Conservation (phyloP, 2,888 invertebrate genomes). For the Drosophila tripunctata region DNA sequence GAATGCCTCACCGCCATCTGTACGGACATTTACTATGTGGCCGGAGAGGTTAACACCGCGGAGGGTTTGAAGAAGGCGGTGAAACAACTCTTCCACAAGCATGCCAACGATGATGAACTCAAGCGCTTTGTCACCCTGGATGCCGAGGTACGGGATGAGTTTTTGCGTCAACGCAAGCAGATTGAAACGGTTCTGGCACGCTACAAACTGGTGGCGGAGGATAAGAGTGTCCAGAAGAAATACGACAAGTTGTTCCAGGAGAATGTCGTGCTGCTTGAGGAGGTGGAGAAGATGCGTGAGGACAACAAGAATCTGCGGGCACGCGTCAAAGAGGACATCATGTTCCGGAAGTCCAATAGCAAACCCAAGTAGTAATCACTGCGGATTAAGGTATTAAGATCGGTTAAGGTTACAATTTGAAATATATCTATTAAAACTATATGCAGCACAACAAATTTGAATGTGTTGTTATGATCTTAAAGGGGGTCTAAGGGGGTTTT, state of each 20-base stretch:
- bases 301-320: conserved; percentile 61
- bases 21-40: conserved; percentile 92
- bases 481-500: too few species aligned
- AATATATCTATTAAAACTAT: too few species aligned
- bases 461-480: too few species aligned
- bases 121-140: conserved; percentile 88
- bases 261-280: conserved; percentile 90
- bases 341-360: neutral
- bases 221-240: conserved; percentile 65
- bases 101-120: conserved; percentile 89
- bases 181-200: conserved; percentile 86
- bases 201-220: conserved; percentile 64
- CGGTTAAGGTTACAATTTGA: too few species aligned
- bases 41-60: conserved; percentile 91
- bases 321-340: conserved; percentile 51
- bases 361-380: too few species aligned
- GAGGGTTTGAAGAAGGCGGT: conserved; percentile 79
- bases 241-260: conserved; percentile 89
- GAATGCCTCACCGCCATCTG: conserved; percentile 90
- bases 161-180: conserved; percentile 92
- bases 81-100: conserved; percentile 85
- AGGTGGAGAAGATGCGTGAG: conserved; percentile 90
- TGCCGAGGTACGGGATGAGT: conserved; percentile 90
- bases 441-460: neutral
- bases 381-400: too few species aligned